A percentile compares a stretch with the other conserved stretches of the same genome.
Evolutionary conservation across 2,113 vertebrate genomes (phyloP).

Genomic region (Anhinga anhinga): DNA sequence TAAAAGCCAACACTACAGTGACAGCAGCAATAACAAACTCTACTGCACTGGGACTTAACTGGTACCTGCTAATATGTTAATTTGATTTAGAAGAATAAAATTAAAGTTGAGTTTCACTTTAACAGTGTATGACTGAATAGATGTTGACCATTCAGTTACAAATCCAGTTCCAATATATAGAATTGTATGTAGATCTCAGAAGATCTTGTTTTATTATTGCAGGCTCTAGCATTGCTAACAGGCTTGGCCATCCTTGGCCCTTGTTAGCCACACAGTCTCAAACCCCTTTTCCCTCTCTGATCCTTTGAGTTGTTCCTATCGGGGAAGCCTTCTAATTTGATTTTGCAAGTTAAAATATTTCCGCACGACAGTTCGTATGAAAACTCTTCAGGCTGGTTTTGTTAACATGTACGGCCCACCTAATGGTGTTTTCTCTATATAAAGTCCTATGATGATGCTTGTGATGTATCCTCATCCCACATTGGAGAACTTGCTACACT

Average conservation of each 20-base stretch:
- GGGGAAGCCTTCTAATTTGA: neutral
- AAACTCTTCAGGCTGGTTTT: neutral
- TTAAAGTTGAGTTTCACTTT: slow-evolving; percentile 34
- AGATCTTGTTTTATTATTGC: slow-evolving; percentile 52
- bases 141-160: slow-evolving; percentile 53
- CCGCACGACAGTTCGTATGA: neutral
- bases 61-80: slow-evolving; percentile 20
- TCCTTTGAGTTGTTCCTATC: neutral
- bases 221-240: neutral
- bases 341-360: slow-evolving; percentile 6
- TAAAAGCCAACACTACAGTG: neutral
- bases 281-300: neutral
- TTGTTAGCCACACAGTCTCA: neutral
- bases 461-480: neutral
- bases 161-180: slow-evolving; percentile 36
- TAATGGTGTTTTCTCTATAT: neutral
- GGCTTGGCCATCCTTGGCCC: neutral
- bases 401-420: neutral
- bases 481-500: neutral
- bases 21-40: neutral
- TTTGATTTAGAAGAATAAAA: slow-evolving; percentile 49
- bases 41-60: neutral
- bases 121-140: slow-evolving; percentile 42
- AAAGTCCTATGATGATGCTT: neutral
- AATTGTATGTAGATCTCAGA: slow-evolving; percentile 35